Conservation (phyloP, 1,140 invertebrate species). For the Rhopalosiphum maidis region DNA sequence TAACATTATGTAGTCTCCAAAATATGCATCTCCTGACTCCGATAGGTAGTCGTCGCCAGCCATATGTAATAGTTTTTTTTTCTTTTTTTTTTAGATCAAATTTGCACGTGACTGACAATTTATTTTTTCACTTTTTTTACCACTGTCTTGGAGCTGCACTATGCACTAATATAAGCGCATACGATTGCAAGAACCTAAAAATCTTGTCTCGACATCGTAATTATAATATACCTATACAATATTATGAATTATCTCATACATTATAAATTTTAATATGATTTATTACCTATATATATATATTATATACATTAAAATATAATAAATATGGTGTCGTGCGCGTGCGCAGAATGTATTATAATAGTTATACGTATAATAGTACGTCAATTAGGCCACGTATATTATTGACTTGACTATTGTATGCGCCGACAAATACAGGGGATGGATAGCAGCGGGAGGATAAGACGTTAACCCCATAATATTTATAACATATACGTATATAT, state of each 20-base stretch:
- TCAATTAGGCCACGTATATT: background rate
- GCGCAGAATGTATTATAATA: background rate
- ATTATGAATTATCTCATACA: too few species aligned
- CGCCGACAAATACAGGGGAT: background rate
- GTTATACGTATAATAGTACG: background rate
- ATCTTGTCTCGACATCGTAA: too few species aligned
- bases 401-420: background rate
- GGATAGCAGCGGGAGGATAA: background rate
- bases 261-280: too few species aligned
- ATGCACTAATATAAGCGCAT: background rate
- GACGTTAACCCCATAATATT: constrained; percentile 1
- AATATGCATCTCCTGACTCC: background rate
- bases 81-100: background rate
- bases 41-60: background rate
- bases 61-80: background rate
- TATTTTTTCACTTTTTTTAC: background rate
- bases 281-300: too few species aligned
- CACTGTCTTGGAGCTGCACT: background rate
- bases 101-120: background rate
- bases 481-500: background rate
- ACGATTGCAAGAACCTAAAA: too few species aligned
- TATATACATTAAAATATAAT: too few species aligned
- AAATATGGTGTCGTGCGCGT: too few species aligned
- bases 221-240: too few species aligned
- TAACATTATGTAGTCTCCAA: background rate